Percentiles rank a stretch among this genome's conserved stretches.
phyloP scores from a whole-genome alignment of 2,797 vertebrate species.

The Rhinoraja longicauda region DNA sequence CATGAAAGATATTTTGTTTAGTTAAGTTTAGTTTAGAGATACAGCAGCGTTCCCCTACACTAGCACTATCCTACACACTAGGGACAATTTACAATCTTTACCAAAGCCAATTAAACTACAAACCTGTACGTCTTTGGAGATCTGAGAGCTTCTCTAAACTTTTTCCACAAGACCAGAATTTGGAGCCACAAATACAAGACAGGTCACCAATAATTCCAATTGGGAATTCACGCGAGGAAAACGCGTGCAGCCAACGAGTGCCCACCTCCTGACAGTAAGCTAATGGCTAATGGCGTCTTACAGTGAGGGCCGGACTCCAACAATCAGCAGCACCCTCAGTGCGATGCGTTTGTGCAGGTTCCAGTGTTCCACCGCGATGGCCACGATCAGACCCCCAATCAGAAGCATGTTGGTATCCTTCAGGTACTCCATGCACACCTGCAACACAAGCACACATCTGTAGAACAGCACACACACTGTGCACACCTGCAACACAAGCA shows the following conservation, averaged over 20 bases:
- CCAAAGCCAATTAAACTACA: no score
- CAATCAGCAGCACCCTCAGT: constrained; percentile 70
- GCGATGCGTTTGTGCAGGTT: constrained; percentile 87
- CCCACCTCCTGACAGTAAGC: not conserved
- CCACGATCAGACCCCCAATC: constrained; percentile 81
- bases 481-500: no score
- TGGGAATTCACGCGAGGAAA: not conserved
- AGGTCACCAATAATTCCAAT: not conserved
- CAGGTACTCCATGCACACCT: constrained; percentile 80
- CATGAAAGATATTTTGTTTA: no score
- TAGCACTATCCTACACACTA: no score
- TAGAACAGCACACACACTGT: not conserved
- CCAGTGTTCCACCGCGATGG: constrained; percentile 82
- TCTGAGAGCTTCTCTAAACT: not conserved
- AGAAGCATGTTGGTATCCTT: constrained; percentile 88
- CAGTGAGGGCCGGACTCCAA: constrained; percentile 82
- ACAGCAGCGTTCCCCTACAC: no score
- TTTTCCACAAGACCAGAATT: not conserved
- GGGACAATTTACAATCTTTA: no score
- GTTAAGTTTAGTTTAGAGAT: no score
- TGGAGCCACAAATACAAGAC: not conserved
- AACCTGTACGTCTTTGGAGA: not conserved
- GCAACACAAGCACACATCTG: constrained; percentile 28
- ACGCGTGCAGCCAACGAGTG: not conserved
- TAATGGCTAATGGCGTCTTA: constrained; percentile 57